A percentile compares a stretch with the other conserved stretches of the same genome.
Conservation (phyloP, 2,888 invertebrate species). For the Plagodis pulveraria region DNA sequence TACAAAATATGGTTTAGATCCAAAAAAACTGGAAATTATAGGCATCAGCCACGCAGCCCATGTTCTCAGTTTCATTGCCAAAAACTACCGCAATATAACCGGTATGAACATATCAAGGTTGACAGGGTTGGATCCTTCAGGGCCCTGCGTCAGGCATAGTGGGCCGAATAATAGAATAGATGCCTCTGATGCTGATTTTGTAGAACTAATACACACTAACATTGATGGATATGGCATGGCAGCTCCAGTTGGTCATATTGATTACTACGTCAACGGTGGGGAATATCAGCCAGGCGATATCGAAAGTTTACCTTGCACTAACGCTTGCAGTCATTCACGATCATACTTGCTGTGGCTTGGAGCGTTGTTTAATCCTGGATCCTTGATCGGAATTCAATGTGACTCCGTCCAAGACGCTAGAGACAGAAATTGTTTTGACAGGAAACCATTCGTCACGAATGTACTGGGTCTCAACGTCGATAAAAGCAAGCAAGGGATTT, state of each 20-base stretch:
- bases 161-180: conserved; percentile 42
- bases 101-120: conserved; percentile 40
- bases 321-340: conserved; percentile 12
- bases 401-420: conserved; percentile 44
- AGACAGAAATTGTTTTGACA: conserved; percentile 41
- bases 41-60: conserved; percentile 45
- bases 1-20: conserved; percentile 33
- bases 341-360: conserved; percentile 38
- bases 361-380: conserved; percentile 37
- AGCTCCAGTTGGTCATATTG: conserved; percentile 41
- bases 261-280: conserved; percentile 49
- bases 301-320: conserved; percentile 31
- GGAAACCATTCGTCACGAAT: conserved; percentile 38
- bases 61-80: conserved; percentile 41
- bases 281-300: conserved; percentile 41
- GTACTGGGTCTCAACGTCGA: conserved; percentile 38
- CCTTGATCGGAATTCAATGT: conserved; percentile 45
- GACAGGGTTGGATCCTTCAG: conserved; percentile 42
- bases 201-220: conserved; percentile 42
- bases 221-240: conserved; percentile 41
- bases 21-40: conserved; percentile 36
- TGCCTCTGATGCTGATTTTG: conserved; percentile 42
- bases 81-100: conserved; percentile 37
- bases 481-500: conserved; percentile 46
- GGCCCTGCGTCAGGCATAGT: conserved; percentile 39